Evolutionary conservation across 2,113 vertebrate genomes (phyloP).

Genomic region (Acinonyx jubatus): DNA sequence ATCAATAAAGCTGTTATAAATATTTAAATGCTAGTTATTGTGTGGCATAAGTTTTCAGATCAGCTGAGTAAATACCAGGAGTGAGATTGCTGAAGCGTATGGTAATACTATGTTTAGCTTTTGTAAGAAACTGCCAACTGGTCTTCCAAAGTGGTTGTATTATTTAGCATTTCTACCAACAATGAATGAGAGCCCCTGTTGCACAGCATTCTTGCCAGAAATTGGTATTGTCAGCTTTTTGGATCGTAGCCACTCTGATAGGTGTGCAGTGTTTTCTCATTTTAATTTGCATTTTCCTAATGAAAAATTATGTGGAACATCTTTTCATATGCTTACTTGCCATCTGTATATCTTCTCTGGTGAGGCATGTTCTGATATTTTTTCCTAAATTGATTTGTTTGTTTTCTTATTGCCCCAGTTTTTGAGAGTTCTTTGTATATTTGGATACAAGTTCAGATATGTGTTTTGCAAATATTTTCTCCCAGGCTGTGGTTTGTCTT

Average conservation of each 20-base stretch:
- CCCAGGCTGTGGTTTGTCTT: neutral
- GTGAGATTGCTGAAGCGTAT: neutral
- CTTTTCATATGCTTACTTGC: constrained; percentile 10
- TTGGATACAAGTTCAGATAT: neutral
- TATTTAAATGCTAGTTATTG: neutral
- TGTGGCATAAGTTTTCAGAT: neutral
- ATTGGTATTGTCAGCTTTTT: neutral
- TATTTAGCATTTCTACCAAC: neutral
- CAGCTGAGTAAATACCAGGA: neutral
- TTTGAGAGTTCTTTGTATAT: constrained; percentile 15
- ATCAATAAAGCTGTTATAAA: neutral
- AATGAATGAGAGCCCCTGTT: neutral
- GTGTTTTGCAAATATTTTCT: constrained; percentile 43
- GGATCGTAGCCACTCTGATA: neutral
- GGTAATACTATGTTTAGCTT: neutral
- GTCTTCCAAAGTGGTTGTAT: neutral
- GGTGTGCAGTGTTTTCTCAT: neutral
- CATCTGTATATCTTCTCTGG: neutral
- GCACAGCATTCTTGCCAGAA: neutral
- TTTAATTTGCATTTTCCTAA: constrained; percentile 5
- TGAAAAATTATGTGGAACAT: neutral
- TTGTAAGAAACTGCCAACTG: neutral
- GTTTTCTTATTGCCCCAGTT: neutral
- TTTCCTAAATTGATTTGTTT: neutral
- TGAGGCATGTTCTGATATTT: neutral